These are phyloP conservation scores for Palythoa caribaeorum DNA, from an alignment of 92 coral and sea anemone genomes.

Conservation along the genomic window DNA sequence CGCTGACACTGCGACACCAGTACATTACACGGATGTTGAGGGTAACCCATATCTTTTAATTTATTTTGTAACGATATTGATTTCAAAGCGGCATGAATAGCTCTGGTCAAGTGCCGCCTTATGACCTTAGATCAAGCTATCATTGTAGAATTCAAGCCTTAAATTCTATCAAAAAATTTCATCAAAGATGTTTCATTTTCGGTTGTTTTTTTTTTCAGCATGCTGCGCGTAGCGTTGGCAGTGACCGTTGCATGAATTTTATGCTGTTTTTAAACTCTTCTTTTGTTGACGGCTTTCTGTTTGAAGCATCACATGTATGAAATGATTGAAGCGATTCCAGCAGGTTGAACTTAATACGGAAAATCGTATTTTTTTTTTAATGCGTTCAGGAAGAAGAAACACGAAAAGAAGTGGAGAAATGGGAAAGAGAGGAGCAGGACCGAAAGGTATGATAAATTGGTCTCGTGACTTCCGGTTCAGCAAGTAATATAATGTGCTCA, in stretches of 20 bases:
- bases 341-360: neutral
- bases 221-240: neutral
- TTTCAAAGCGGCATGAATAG: slow-evolving; percentile 9
- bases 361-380: slow-evolving; percentile 25
- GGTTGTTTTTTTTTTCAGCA: neutral
- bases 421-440: slow-evolving; percentile 84
- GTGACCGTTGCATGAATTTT: neutral
- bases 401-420: slow-evolving; percentile 77
- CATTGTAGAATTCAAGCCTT: neutral
- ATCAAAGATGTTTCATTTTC: neutral
- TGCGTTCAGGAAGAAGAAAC: slow-evolving; percentile 80
- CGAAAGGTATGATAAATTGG: slow-evolving; percentile 65
- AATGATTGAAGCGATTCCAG: neutral
- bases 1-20: neutral
- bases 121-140: neutral
- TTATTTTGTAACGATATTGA: slow-evolving; percentile 9
- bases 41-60: slow-evolving; percentile 12
- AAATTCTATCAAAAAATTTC: neutral
- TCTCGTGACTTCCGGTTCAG: slow-evolving; percentile 24
- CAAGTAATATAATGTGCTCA: neutral
- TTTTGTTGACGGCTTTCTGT: neutral
- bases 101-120: neutral
- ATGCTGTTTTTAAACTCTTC: neutral
- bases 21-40: slow-evolving; percentile 18
- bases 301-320: neutral